A percentile compares a stretch with the other conserved stretches of the same genome.
phyloP scores from a whole-genome alignment of 2,797 vertebrate genomes.

The Catamblyrhynchus diadema region DNA sequence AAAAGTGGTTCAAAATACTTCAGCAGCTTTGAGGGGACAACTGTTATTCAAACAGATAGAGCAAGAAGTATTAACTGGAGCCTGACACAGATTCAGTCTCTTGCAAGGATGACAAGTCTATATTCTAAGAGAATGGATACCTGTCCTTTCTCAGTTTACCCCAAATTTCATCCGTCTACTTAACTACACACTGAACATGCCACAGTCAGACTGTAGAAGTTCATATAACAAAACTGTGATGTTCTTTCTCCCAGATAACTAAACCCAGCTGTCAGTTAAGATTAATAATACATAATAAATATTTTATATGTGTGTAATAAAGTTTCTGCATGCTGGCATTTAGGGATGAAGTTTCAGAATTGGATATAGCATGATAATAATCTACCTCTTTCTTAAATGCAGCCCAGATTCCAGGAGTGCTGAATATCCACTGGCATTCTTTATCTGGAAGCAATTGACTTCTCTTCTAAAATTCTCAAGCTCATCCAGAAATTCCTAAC shows the following conservation, averaged over 20 bases:
- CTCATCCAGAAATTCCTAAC: background rate
- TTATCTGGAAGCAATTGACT: background rate
- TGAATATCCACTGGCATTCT: background rate
- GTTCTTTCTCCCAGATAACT: background rate
- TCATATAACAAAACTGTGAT: background rate
- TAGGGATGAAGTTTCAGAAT: background rate
- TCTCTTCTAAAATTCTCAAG: background rate
- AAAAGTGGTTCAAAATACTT: background rate
- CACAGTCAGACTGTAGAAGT: background rate
- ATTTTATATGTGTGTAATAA: background rate
- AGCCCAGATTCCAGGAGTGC: background rate
- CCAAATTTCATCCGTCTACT: background rate
- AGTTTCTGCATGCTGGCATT: background rate
- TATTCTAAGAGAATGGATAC: background rate
- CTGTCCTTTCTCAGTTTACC: background rate
- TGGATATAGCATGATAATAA: background rate
- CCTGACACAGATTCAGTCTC: background rate
- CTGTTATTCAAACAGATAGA: background rate
- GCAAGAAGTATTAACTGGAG: background rate
- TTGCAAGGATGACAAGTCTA: background rate
- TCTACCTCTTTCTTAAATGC: background rate
- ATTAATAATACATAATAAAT: background rate
- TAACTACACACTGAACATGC: rapidly evolving
- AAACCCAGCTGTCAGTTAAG: background rate
- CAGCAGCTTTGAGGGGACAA: background rate